Evolutionary conservation across 2,113 vertebrate species (phyloP).

Genomic region (Serilophus lunatus): DNA sequence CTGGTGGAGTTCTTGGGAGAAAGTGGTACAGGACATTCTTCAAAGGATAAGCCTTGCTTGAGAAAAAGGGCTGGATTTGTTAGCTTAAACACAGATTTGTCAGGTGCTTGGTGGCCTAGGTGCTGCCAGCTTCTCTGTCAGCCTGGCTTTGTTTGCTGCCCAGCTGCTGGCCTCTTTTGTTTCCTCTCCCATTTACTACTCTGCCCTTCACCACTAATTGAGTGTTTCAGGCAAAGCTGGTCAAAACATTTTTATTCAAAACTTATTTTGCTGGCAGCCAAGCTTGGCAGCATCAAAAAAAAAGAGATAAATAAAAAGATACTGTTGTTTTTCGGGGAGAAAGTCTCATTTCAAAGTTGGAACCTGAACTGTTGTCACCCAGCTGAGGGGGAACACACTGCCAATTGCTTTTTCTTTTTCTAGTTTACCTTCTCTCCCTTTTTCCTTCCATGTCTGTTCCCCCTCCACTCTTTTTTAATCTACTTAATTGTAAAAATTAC

Average conservation of each 20-base stretch:
- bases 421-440: not conserved
- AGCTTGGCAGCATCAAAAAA: not conserved
- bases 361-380: not conserved
- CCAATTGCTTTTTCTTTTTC: not conserved
- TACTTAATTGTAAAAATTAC: not conserved
- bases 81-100: not conserved
- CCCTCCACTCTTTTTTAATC: not conserved
- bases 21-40: not conserved
- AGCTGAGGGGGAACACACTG: not conserved
- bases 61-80: not conserved
- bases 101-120: not conserved
- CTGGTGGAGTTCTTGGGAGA: not conserved
- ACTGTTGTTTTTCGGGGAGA: not conserved
- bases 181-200: not conserved
- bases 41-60: not conserved
- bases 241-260: slow-evolving; percentile 39
- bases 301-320: not conserved
- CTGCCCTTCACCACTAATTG: not conserved
- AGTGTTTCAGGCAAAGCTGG: slow-evolving; percentile 5
- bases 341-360: not conserved
- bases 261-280: not conserved
- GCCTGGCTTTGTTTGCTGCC: not conserved
- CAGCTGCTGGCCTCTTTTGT: not conserved
- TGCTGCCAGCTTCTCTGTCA: not conserved
- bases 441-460: not conserved